Percentiles rank a stretch among this genome's conserved stretches.
phyloP scores from a whole-genome alignment of 2,888 invertebrate species.

The Gryllus longicercus region DNA sequence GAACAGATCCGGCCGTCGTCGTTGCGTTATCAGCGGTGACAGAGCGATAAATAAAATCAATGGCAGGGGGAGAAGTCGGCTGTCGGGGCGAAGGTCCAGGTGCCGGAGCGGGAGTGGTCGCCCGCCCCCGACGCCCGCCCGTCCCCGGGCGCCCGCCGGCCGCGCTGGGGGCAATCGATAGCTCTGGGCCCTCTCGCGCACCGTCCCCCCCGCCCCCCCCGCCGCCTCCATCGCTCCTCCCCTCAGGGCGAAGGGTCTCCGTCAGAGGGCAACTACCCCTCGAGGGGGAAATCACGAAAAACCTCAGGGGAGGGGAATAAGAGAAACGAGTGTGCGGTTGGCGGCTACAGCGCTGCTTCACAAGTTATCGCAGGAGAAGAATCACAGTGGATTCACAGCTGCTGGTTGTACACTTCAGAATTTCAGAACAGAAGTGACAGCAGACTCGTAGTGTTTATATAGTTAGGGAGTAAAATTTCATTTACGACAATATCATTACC shows the following conservation, averaged over 20 bases:
- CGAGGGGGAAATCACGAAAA: too few relatives aligned
- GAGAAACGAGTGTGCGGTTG: too few relatives aligned
- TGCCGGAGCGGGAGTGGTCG: neutral
- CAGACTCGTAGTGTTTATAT: too few relatives aligned
- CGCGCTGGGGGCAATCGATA: neutral
- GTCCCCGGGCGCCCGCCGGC: neutral
- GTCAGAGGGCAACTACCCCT: too few relatives aligned
- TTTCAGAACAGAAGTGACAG: too few relatives aligned
- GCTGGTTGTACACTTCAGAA: too few relatives aligned
- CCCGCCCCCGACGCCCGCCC: neutral
- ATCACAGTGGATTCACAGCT: too few relatives aligned
- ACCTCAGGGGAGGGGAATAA: too few relatives aligned
- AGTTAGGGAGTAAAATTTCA: too few relatives aligned
- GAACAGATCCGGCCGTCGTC: neutral
- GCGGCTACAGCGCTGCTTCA: too few relatives aligned
- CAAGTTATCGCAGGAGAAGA: too few relatives aligned
- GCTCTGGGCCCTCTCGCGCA: neutral
- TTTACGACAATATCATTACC: too few relatives aligned
- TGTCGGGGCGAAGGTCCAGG: neutral
- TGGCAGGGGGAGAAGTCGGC: neutral
- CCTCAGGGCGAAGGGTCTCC: neutral
- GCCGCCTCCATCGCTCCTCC: neutral
- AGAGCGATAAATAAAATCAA: conserved; percentile 3
- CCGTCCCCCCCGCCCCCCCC: neutral
- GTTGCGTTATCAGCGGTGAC: neutral